phyloP scores from a whole-genome alignment of 1,140 invertebrate species.

The Hylaeus volcanicus region DNA sequence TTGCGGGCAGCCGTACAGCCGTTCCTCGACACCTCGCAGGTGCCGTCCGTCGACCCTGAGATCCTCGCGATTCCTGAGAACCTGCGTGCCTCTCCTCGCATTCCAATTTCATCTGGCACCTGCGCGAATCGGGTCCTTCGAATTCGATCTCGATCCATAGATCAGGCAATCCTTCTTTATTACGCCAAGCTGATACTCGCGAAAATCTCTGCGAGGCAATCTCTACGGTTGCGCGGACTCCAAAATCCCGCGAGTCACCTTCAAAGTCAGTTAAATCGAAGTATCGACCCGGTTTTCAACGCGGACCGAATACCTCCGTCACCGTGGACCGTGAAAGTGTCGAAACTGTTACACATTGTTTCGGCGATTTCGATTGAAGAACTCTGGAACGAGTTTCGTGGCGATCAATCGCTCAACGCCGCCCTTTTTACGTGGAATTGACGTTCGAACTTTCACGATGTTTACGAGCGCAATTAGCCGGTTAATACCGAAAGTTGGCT shows the following conservation, averaged over 20 bases:
- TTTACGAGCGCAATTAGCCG: constrained; percentile 1
- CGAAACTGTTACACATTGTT: background rate
- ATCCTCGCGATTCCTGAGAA: constrained; percentile 4
- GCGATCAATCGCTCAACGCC: background rate
- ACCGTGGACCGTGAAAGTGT: background rate
- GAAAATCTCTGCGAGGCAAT: too few relatives aligned
- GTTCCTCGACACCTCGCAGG: constrained; percentile 28
- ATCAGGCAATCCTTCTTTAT: too few relatives aligned
- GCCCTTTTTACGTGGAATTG: background rate
- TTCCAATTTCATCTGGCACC: too few relatives aligned
- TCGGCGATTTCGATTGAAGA: background rate
- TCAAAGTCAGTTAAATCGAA: too few relatives aligned
- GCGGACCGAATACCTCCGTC: background rate
- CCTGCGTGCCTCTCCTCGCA: background rate
- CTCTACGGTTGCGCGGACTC: too few relatives aligned
- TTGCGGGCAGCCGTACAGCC: constrained; percentile 32
- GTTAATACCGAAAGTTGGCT: background rate
- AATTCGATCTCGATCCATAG: too few relatives aligned
- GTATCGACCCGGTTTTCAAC: too few relatives aligned
- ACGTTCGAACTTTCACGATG: constrained; percentile 13
- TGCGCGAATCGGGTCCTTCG: too few relatives aligned
- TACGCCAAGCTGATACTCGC: too few relatives aligned
- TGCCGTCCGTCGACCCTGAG: constrained; percentile 1
- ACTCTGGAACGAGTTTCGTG: background rate
- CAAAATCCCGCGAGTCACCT: too few relatives aligned